Conservation (phyloP, 2,797 vertebrate genomes). For the Cossypha caffra region DNA sequence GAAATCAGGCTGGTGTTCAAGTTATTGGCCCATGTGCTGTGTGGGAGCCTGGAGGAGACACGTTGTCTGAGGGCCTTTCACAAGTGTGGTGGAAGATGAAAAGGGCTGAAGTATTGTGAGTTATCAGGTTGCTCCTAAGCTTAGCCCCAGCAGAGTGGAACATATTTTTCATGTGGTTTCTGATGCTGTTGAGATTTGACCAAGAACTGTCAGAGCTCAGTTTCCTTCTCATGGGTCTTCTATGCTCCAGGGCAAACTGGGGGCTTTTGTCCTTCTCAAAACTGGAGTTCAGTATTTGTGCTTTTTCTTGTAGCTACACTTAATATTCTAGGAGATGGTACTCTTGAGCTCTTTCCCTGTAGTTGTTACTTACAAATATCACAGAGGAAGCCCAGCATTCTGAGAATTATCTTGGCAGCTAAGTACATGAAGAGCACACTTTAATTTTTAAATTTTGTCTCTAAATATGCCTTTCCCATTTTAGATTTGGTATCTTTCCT, state of each 20-base stretch:
- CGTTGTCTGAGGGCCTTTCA: background rate
- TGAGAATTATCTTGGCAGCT: background rate
- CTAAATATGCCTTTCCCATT: background rate
- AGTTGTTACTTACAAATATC: background rate
- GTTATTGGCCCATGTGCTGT: background rate
- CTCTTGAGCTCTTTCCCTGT: background rate
- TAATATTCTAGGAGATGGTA: background rate
- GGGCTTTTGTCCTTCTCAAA: background rate
- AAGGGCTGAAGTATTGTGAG: background rate
- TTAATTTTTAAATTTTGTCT: background rate
- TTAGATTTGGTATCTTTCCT: background rate
- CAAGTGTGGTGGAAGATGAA: background rate
- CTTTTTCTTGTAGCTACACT: background rate
- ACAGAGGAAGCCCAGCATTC: background rate
- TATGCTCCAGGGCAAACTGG: background rate
- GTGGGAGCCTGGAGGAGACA: slow-evolving; percentile 6
- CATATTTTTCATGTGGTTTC: background rate
- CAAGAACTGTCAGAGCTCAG: background rate
- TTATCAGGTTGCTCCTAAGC: background rate
- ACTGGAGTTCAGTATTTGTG: background rate
- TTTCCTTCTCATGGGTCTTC: background rate
- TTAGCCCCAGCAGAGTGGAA: background rate
- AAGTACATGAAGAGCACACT: background rate
- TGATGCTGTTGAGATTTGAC: background rate
- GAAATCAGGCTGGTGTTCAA: background rate